Percentiles rank a stretch among this genome's conserved stretches.
Conservation (phyloP, 2,113 vertebrate genomes). For the Xenopus laevis region DNA sequence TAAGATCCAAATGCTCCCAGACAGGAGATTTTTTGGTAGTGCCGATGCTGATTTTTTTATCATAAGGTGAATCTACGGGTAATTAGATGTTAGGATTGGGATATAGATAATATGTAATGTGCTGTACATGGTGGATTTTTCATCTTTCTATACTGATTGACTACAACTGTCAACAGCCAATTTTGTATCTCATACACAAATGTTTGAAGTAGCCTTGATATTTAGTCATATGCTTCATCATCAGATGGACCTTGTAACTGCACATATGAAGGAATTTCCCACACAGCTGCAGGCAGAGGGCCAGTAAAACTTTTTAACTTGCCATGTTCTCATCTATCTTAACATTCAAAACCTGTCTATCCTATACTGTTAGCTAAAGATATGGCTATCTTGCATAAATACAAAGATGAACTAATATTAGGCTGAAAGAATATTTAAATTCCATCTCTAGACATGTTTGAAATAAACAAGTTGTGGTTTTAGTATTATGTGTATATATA, state of each 20-base stretch:
- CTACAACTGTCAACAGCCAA: not conserved
- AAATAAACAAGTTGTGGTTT: too few relatives aligned
- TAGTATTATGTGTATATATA: too few relatives aligned
- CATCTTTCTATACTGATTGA: not conserved
- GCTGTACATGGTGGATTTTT: not conserved
- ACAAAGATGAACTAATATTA: too few relatives aligned
- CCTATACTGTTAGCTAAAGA: not conserved
- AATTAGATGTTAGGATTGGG: constrained; percentile 27
- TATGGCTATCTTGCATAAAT: not conserved
- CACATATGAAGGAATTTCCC: constrained; percentile 8
- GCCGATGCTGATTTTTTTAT: not conserved
- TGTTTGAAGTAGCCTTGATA: not conserved
- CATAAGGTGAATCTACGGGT: constrained; percentile 33
- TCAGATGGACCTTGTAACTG: constrained; percentile 10
- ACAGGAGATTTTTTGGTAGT: not conserved
- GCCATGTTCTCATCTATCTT: not conserved
- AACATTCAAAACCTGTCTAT: constrained; percentile 2
- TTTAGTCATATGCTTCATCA: not conserved
- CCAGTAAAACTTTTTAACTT: not conserved
- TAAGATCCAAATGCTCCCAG: constrained; percentile 1
- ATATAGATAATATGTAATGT: constrained; percentile 6
- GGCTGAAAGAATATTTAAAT: too few relatives aligned
- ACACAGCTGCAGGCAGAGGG: not conserved
- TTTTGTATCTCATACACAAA: constrained; percentile 5
- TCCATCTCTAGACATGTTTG: too few relatives aligned